Percentiles rank a stretch among this genome's conserved stretches.
Evolutionary conservation across 2,113 vertebrate species (phyloP).

Genomic region (Eretmochelys imbricata): DNA sequence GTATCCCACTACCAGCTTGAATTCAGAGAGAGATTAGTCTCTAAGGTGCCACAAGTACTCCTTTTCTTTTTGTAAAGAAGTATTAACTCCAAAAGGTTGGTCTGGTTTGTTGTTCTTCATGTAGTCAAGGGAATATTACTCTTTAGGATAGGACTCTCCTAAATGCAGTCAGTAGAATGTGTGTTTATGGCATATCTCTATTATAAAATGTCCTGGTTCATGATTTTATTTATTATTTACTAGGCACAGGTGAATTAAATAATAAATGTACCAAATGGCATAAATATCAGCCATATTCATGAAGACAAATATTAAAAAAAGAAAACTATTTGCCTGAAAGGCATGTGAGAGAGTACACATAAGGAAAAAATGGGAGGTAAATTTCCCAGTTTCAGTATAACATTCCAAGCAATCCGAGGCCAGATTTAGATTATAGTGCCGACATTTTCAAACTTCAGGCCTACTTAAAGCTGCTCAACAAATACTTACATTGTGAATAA

Average conservation of each 20-base stretch:
- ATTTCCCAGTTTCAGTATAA: background rate
- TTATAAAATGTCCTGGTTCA: background rate
- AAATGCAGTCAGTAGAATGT: background rate
- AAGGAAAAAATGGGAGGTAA: background rate
- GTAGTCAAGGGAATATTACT: background rate
- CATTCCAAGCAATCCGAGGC: background rate
- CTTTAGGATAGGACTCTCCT: background rate
- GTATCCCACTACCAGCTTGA: background rate
- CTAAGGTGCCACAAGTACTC: no score
- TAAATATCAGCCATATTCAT: background rate
- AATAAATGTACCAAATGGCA: background rate
- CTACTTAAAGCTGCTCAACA: background rate
- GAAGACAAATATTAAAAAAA: background rate
- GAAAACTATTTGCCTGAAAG: background rate
- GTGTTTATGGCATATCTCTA: background rate
- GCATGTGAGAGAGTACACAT: background rate
- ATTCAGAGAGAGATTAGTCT: background rate
- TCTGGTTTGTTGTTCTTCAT: background rate
- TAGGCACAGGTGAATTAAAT: background rate
- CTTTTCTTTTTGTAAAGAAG: background rate
- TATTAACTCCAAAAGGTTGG: background rate
- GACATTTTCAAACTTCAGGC: background rate
- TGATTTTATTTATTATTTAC: background rate
- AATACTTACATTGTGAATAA: background rate
- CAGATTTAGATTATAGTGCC: background rate